These are phyloP conservation scores for Mythimna vitellina DNA, from an alignment of 2,888 invertebrate species.

Conservation along the genomic window DNA sequence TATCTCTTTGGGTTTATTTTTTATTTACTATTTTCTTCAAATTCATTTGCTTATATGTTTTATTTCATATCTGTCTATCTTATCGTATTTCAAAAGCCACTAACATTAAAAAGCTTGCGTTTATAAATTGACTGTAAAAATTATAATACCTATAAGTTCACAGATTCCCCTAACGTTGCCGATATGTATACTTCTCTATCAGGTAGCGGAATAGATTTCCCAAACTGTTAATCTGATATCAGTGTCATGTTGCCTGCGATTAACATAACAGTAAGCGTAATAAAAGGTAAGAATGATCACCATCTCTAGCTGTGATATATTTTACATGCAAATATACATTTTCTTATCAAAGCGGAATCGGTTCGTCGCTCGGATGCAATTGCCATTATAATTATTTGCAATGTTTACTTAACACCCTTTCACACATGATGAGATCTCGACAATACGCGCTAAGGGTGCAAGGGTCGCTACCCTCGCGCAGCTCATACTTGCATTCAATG, in stretches of 20 bases:
- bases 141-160: slow-evolving; percentile 1
- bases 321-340: slow-evolving; percentile 88
- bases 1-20: background rate
- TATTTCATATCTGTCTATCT: background rate
- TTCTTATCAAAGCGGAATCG: slow-evolving; percentile 85
- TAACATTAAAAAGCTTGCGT: background rate
- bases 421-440: slow-evolving; percentile 88
- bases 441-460: slow-evolving; percentile 79
- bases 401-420: slow-evolving; percentile 91
- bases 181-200: slow-evolving; percentile 53
- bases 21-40: background rate
- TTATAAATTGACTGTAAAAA: background rate
- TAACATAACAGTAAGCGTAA: slow-evolving; percentile 86
- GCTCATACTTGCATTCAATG: slow-evolving; percentile 65
- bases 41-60: background rate
- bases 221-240: slow-evolving; percentile 88
- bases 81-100: background rate
- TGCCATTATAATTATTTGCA: slow-evolving; percentile 90
- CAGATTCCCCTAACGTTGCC: slow-evolving; percentile 22
- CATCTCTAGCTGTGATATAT: slow-evolving; percentile 78
- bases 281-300: slow-evolving; percentile 83
- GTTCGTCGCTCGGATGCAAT: slow-evolving; percentile 82
- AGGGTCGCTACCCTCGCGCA: slow-evolving; percentile 71
- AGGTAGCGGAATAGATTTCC: slow-evolving; percentile 75
- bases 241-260: slow-evolving; percentile 87